Percentiles rank a stretch among this genome's conserved stretches.
These are phyloP conservation scores for Ascidia mentula DNA, from an alignment of 23 tunicate species.

Conservation along the genomic window DNA sequence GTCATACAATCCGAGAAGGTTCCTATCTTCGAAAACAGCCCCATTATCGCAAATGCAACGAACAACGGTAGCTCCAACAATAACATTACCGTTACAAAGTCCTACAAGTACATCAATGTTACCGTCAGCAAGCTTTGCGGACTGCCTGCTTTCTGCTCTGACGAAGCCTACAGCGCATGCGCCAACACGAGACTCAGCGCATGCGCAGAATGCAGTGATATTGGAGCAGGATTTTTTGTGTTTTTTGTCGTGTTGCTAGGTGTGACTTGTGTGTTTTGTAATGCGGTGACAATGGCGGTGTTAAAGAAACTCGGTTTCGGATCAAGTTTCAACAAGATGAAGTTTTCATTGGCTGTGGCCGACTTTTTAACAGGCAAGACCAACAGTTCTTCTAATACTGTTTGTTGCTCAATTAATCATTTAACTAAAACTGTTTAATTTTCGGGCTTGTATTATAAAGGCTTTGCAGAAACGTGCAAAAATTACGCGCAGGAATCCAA, in stretches of 20 bases:
- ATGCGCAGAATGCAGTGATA: conserved; percentile 7
- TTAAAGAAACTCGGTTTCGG: not conserved
- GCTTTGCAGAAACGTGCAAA: too few species aligned
- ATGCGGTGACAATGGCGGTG: not conserved
- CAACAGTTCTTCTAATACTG: too few species aligned
- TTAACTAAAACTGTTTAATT: too few species aligned
- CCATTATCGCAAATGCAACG: too few species aligned
- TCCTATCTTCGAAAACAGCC: too few species aligned
- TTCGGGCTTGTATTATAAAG: too few species aligned
- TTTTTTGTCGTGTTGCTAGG: not conserved
- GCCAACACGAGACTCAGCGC: not conserved
- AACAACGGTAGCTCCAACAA: too few species aligned
- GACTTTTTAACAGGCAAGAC: not conserved
- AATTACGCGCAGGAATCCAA: conserved; percentile 30
- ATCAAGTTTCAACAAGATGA: not conserved
- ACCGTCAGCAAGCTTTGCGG: not conserved
- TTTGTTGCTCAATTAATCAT: too few species aligned
- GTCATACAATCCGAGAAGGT: too few species aligned
- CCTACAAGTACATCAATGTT: too few species aligned
- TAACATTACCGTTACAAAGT: too few species aligned
- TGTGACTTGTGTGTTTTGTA: not conserved
- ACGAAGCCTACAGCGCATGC: not conserved
- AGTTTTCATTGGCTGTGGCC: not conserved
- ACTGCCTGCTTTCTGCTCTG: not conserved
- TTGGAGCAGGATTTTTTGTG: not conserved